Evolutionary conservation across 2,888 invertebrate genomes (phyloP).

Genomic region (Caenorhabditis sulstoni): DNA sequence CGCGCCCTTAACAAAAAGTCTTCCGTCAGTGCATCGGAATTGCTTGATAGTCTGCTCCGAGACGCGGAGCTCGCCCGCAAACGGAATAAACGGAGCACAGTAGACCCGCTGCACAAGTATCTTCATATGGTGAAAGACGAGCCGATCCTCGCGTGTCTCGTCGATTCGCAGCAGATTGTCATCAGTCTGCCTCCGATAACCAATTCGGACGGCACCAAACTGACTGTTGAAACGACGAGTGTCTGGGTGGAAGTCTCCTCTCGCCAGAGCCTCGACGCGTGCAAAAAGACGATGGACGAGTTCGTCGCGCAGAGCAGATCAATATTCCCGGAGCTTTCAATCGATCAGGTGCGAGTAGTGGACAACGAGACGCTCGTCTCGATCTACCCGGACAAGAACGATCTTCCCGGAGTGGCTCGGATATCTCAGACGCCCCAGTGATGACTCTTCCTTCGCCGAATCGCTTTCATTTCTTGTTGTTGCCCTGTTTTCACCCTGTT

Average conservation of each 20-base stretch:
- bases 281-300: slow-evolving; percentile 67
- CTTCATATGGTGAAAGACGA: slow-evolving; percentile 88
- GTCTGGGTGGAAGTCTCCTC: slow-evolving; percentile 69
- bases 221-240: slow-evolving; percentile 64
- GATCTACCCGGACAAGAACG: slow-evolving; percentile 89
- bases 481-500: slow-evolving; percentile 1
- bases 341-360: slow-evolving; percentile 83
- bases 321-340: slow-evolving; percentile 79
- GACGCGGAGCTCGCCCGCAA: slow-evolving; percentile 89
- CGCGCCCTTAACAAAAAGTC: slow-evolving; percentile 70
- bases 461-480: slow-evolving; percentile 23
- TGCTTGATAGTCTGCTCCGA: slow-evolving; percentile 86
- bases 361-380: slow-evolving; percentile 86
- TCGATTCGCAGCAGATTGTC: slow-evolving; percentile 85
- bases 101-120: slow-evolving; percentile 90
- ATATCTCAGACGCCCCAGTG: slow-evolving; percentile 10
- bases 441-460: too few relatives aligned
- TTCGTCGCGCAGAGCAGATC: slow-evolving; percentile 52
- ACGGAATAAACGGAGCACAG: slow-evolving; percentile 89
- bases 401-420: slow-evolving; percentile 82
- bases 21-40: slow-evolving; percentile 85
- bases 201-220: slow-evolving; percentile 89
- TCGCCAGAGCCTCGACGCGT: slow-evolving; percentile 61
- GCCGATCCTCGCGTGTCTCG: slow-evolving; percentile 86
- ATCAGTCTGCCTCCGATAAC: slow-evolving; percentile 92